Base-by-base conservation (phyloP, 1,140 invertebrate species). In the Heterodera schachtii region DNA sequence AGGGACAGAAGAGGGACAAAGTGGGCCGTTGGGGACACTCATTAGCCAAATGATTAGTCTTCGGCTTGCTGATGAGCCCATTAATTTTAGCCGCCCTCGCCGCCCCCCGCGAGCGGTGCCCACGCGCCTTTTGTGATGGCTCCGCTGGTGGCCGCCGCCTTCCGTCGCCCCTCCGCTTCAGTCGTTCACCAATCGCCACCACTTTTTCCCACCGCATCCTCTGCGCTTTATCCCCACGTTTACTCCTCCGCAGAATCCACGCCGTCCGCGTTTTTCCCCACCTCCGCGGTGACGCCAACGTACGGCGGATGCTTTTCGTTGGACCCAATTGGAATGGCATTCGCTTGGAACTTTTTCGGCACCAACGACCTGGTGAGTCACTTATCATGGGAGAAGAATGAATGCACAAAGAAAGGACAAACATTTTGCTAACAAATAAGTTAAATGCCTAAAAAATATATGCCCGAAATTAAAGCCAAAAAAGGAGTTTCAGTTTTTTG, bases 161-260 rank as follows among this genome's bases (percentile, higher is more conserved):
- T 64, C 57, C 57, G 57, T 3, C 52, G 73, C 7, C 73, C 73
- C 46, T n/a, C 73, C 46, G 73, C 73, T n/a, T n/a, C 73, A 19
- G 73, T 49, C 52, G n/a, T 74, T 21, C n/a, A 49, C 46, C 52
- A 74, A 8, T 8, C 52, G 46, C 11, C 52, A n/a, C 21, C 73
- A 8, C 52, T 74, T 44, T 31, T 74, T 8, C 43, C 52, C n/a
- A 49, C 52, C 7, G 73, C 52, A 9, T 41, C 52, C 4, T 41
- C 52, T 7, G 52, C 57, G 3, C 43, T 44, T 21, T 44, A 41
- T 8, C 60, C 64, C 31, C 9, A 52, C 19, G 57, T 78, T n/a
- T 69, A 41, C 19, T 19, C 60, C 5, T 43, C 21, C 43, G 7
- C 13, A 13, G 9, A 67, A 31, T 31, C 21, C 19, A 11, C 69